Evolutionary conservation across 2,888 invertebrate species (phyloP), one percentile per base, ranked within the genome.

Genomic region (Oscheius myriophilus): DNA sequence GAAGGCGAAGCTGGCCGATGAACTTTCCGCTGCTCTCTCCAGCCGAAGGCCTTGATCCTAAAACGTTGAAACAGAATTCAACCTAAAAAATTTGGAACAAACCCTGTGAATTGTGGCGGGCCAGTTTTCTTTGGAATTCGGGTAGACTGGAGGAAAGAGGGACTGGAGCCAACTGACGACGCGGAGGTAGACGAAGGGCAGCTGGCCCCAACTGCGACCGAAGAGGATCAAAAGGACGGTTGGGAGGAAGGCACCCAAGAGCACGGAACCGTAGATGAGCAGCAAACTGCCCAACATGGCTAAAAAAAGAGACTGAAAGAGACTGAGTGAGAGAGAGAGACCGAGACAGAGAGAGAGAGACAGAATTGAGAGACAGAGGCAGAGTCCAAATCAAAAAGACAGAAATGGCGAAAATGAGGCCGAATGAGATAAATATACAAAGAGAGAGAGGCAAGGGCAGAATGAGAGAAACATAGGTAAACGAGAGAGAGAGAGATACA

Each of bases 141-240:
- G 68, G 43, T 68, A 68, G 33, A 46, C 51, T 11, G 45, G 23
- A 9, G 78, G 74, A 43, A 74, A 80, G n/a, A 71, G 58, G 25
- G 63, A 53, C 64, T 81, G 81, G 57, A 81, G 72, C 53, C 41
- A 57, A 25, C 72, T 42, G 25, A 81, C 65, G 26, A 75, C 39
- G 51, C 73, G 65, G 14, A 82, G 71, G 57, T 81, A 82, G 52
- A 69, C 59, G 43, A 71, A 75, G 16, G 82, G 81, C 42, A 80
- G 51, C 4, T 62, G 52, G 16, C 78, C 78, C 82, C 82, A 82
- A 45, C 39, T 39, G 16, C 26, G 33, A 16, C 61, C 67, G 18
- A 41, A 51, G 18, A 67, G 52, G 21, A 67, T 67, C 23, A 67
- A 61, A 25, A 61, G 21, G 18, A 67, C 16, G 26, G 64, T 65